Conservation (phyloP, 2,888 invertebrate species). For the Eulithis testata region DNA sequence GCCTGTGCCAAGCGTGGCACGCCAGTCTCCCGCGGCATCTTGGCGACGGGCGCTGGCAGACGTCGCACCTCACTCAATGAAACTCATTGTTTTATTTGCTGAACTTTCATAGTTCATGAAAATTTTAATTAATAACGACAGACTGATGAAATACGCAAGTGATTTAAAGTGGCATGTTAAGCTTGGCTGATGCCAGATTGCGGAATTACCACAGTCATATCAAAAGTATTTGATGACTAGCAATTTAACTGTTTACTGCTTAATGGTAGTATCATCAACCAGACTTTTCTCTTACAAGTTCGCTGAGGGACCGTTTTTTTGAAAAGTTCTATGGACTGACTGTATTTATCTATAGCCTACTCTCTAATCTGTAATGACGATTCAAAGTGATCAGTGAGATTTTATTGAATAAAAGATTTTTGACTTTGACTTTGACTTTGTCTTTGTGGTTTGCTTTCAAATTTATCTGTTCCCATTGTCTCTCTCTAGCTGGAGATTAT, state of each 20-base stretch:
- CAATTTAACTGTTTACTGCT: too few species aligned
- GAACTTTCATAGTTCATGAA: constrained; percentile 16
- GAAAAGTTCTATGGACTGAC: too few species aligned
- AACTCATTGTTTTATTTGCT: constrained; percentile 4
- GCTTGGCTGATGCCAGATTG: constrained; percentile 5
- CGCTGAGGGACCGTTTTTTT: too few species aligned
- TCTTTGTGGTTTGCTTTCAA: background rate
- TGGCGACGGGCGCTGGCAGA: constrained; percentile 45
- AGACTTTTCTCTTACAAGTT: too few species aligned
- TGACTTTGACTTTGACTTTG: too few species aligned
- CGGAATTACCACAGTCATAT: background rate
- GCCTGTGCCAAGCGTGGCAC: constrained; percentile 43
- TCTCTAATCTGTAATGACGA: too few species aligned
- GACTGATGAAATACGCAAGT: background rate
- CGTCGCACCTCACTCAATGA: constrained; percentile 19
- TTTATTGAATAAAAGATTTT: too few species aligned
- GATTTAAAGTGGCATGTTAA: constrained; percentile 1
- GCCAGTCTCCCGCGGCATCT: constrained; percentile 50
- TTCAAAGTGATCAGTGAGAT: too few species aligned
- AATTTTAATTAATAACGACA: constrained; percentile 8
- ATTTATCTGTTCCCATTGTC: background rate
- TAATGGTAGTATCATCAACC: too few species aligned
- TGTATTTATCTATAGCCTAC: too few species aligned
- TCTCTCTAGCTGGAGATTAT: background rate
- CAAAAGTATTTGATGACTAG: background rate